A percentile compares a stretch with the other conserved stretches of the same genome.
Conservation (phyloP, 2,113 vertebrate genomes). For the Cavia porcellus region DNA sequence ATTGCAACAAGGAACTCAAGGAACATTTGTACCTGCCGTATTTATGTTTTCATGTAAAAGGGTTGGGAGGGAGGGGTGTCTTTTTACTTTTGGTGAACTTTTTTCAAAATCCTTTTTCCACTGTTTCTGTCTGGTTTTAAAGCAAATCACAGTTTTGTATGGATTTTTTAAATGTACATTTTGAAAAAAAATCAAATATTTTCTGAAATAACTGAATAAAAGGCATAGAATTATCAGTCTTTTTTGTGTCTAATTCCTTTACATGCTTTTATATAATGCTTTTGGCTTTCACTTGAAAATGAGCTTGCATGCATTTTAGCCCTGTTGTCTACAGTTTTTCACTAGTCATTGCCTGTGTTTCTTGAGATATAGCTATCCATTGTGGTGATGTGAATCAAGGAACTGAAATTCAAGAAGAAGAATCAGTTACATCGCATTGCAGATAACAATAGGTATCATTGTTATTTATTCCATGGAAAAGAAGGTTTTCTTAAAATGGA, state of each 20-base stretch:
- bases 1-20: slow-evolving; percentile 84
- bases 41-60: slow-evolving; percentile 85
- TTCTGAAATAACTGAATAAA: slow-evolving; percentile 91
- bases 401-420: not conserved
- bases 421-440: not conserved
- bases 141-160: slow-evolving; percentile 86
- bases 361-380: not conserved
- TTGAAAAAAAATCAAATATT: slow-evolving; percentile 88
- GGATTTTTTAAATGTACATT: slow-evolving; percentile 85
- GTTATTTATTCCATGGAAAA: not conserved
- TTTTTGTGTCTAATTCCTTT: slow-evolving; percentile 46
- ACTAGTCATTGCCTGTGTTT: not conserved
- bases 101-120: slow-evolving; percentile 73
- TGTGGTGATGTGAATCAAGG: not conserved
- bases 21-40: slow-evolving; percentile 83
- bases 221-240: slow-evolving; percentile 85
- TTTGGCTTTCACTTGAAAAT: slow-evolving; percentile 49
- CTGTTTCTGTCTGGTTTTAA: slow-evolving; percentile 79
- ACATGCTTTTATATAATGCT: not conserved
- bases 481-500: not conserved
- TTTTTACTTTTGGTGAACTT: slow-evolving; percentile 76
- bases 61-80: not conserved
- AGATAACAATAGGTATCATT: not conserved
- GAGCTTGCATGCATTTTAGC: not conserved
- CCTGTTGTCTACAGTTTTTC: not conserved